These are phyloP conservation scores for Temnothorax ravouxi DNA, from an alignment of 2,888 invertebrate genomes.

Conservation along the genomic window DNA sequence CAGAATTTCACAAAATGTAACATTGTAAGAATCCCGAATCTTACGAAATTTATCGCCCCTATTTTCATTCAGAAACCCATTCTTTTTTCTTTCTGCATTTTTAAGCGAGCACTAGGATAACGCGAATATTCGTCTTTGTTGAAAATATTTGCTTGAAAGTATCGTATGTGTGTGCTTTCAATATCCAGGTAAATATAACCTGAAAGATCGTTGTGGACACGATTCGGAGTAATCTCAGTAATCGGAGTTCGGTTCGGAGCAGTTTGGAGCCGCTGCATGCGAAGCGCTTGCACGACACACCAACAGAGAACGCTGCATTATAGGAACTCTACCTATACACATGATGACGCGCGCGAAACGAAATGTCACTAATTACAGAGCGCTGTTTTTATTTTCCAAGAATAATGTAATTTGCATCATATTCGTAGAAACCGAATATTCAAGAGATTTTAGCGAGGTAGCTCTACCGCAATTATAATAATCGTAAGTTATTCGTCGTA, in stretches of 20 bases:
- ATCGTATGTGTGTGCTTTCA: too few species aligned
- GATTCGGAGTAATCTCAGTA: background rate
- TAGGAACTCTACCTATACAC: too few species aligned
- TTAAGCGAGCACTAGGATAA: background rate
- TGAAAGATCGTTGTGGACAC: background rate
- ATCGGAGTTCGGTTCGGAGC: background rate
- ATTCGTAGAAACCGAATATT: background rate
- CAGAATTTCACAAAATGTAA: background rate
- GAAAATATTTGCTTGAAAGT: background rate
- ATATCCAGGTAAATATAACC: conserved; percentile 5
- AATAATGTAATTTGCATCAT: conserved; percentile 3
- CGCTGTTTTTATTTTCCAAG: background rate
- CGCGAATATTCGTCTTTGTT: background rate
- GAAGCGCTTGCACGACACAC: background rate
- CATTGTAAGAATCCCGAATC: background rate
- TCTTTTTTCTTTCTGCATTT: conserved; percentile 4
- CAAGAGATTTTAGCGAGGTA: background rate
- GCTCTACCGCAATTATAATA: background rate
- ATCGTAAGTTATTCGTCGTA: background rate
- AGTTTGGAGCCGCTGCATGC: background rate
- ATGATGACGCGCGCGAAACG: background rate
- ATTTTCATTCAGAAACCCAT: background rate
- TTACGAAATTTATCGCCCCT: background rate
- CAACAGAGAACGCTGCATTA: conserved; percentile 23
- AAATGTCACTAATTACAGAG: background rate